Base-by-base conservation (phyloP, 2,888 invertebrate species). In the Acholoe squamosa region DNA sequence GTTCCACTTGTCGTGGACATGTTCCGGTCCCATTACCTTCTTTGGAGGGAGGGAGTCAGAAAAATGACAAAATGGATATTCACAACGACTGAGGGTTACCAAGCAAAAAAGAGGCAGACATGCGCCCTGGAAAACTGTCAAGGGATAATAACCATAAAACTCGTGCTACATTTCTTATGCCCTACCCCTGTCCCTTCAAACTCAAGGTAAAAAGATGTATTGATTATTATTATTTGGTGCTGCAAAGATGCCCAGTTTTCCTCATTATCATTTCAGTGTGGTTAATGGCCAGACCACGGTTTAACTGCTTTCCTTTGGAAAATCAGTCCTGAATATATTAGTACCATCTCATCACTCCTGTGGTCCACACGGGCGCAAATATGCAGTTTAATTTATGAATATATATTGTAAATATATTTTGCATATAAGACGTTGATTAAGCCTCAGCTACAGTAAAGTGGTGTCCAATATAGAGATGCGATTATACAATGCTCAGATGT, bases 191-290 rank as follows among this genome's bases (percentile, higher is more conserved):
- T 19, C 61, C 22, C 61, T 7, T 10, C 43, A 43, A 28, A 7
- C 16, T 71, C 28, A 28, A 28, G 61, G n/a, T 71, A 71, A 28
- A 25, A 80, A 80, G 22, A 76, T 5, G 19, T 80, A 80, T 80
- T n/a, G 80, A 80, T 80, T 76, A 76, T 80, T 76, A 76, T 76
- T 76, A 25, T 31, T 61, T 61, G 19, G n/a, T 19, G 61, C 19
- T 61, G 61, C 19, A 19, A 14, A 61, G 61, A 61, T n/a, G 19
- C 61, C 61, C 22, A 61, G 61, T 19, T 7, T 7, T 61, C 61
- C 61, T 61, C 61, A 61, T 61, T 61, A n/a, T 61, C 7, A n/a
- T 61, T 61, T n/a, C 61, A 61, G n/a, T 61, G 19, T 3, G 5
- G 61, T 7, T 61, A 61, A n/a, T 61, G 61, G 61, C 12, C 5